Evolutionary conservation across 1,140 invertebrate genomes (phyloP).

Genomic region (Proctacanthus coquilletti): DNA sequence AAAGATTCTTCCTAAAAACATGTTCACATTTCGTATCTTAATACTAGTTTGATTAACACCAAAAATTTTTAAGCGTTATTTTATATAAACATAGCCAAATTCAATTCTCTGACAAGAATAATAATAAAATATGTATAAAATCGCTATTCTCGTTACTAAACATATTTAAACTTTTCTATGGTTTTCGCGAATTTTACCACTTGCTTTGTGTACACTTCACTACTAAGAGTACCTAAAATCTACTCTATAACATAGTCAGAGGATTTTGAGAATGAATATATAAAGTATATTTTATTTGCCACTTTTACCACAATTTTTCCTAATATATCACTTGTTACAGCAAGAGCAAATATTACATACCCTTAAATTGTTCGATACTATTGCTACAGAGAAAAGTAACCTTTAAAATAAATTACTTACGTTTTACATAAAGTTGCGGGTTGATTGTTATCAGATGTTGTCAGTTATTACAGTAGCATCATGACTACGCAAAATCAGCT

Average conservation of each 20-base stretch:
- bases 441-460: too few species aligned
- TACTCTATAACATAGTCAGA: background rate
- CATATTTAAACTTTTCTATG: background rate
- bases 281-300: background rate
- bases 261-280: background rate
- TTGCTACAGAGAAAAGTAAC: too few species aligned
- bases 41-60: background rate
- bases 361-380: too few species aligned
- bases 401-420: too few species aligned
- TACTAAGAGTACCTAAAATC: background rate
- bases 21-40: background rate
- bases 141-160: too few species aligned
- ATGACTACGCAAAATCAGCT: background rate
- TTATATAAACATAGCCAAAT: background rate
- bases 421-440: too few species aligned
- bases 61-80: background rate
- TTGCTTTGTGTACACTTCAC: background rate
- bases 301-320: too few species aligned
- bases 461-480: too few species aligned
- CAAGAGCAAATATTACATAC: too few species aligned
- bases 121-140: background rate
- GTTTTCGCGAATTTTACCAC: background rate
- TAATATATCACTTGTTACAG: too few species aligned
- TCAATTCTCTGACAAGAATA: background rate
- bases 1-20: too few species aligned